These are phyloP conservation scores for Poeciliopsis presidionis DNA, from an alignment of 2,797 vertebrate species.

Conservation along the genomic window DNA sequence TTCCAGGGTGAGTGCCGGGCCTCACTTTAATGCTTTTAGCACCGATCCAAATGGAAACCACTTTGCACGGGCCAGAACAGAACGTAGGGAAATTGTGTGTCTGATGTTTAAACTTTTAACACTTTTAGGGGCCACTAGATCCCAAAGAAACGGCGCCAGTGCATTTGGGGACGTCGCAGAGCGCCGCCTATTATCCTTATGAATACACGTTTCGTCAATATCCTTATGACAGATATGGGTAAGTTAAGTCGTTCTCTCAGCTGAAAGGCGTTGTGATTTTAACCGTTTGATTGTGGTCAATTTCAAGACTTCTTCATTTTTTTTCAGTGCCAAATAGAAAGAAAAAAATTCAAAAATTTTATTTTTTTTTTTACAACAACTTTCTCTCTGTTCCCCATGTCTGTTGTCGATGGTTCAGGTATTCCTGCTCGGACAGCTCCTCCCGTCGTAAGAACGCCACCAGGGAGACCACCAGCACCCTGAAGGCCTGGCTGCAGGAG, in stretches of 20 bases:
- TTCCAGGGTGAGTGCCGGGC: slow-evolving; percentile 83
- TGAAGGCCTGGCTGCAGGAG: slow-evolving; percentile 90
- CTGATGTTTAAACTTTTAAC: slow-evolving; percentile 9
- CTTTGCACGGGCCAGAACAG: neutral
- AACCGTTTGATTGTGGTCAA: neutral
- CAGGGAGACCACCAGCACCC: slow-evolving; percentile 90
- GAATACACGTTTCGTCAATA: slow-evolving; percentile 92
- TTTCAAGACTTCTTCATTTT: neutral
- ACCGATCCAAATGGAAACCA: neutral
- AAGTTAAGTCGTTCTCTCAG: slow-evolving; percentile 29
- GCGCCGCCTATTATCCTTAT: slow-evolving; percentile 89
- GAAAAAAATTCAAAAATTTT: neutral
- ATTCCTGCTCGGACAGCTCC: slow-evolving; percentile 88
- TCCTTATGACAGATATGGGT: slow-evolving; percentile 92
- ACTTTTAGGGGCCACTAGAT: slow-evolving; percentile 87
- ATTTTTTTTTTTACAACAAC: fast-evolving
- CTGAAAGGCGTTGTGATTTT: neutral
- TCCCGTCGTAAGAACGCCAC: slow-evolving; percentile 94
- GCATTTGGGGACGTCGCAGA: slow-evolving; percentile 85
- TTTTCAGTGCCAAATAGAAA: neutral
- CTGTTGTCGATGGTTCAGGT: slow-evolving; percentile 73
- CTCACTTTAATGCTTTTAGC: neutral
- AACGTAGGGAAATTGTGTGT: neutral
- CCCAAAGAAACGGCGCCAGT: slow-evolving; percentile 87
- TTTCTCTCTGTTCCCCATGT: neutral